phyloP scores from a whole-genome alignment of 2,888 invertebrate species.

The Marronus borbonicus region DNA sequence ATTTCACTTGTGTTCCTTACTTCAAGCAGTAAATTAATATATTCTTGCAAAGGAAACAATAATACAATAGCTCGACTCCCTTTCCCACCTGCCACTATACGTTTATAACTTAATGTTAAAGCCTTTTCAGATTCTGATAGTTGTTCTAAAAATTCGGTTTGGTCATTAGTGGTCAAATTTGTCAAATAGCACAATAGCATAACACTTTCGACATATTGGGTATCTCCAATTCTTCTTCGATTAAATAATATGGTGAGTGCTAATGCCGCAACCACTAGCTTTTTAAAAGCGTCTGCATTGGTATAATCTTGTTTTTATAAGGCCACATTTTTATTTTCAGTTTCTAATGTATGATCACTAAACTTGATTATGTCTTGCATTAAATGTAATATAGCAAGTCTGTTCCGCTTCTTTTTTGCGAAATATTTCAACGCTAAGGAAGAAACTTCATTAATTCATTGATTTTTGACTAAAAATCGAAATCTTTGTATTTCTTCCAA shows the following conservation, averaged over 20 bases:
- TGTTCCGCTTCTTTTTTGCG: constrained; percentile 55
- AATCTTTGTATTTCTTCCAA: constrained; percentile 24
- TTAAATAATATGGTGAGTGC: constrained; percentile 54
- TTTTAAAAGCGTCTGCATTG: constrained; percentile 46
- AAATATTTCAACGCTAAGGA: neutral
- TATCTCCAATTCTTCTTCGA: constrained; percentile 52
- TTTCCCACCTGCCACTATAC: constrained; percentile 51
- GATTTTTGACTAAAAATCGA: constrained; percentile 42
- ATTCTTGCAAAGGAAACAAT: constrained; percentile 44
- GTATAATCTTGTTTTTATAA: constrained; percentile 25
- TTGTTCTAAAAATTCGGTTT: constrained; percentile 56
- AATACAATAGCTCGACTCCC: constrained; percentile 50
- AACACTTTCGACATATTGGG: constrained; percentile 56
- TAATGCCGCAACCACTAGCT: constrained; percentile 34
- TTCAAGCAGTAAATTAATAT: constrained; percentile 44
- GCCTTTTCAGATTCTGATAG: constrained; percentile 56
- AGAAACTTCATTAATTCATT: constrained; percentile 41
- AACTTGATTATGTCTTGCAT: constrained; percentile 52
- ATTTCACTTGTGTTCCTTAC: constrained; percentile 41
- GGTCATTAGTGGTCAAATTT: constrained; percentile 46
- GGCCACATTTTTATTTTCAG: constrained; percentile 39
- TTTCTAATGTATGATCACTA: constrained; percentile 47
- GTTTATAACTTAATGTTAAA: constrained; percentile 52
- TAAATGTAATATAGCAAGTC: constrained; percentile 52
- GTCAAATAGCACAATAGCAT: constrained; percentile 54